Percentiles rank a stretch among this genome's conserved stretches.
Conservation (phyloP, 2,113 vertebrate species). For the Diadophis punctatus region DNA sequence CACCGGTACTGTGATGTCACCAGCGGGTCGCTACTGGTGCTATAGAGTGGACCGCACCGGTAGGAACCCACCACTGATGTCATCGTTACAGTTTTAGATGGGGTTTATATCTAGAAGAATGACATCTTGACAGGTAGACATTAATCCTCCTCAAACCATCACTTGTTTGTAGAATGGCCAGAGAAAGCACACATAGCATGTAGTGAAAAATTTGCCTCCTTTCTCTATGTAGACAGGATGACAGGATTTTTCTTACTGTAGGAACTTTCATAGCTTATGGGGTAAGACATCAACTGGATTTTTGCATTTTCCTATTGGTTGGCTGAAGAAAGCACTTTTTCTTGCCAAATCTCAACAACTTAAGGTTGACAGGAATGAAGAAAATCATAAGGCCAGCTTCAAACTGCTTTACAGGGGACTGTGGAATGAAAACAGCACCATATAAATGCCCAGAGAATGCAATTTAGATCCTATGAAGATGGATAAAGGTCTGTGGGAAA, state of each 20-base stretch:
- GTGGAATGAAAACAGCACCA: not conserved
- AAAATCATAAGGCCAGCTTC: not conserved
- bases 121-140: not conserved
- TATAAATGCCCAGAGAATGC: not conserved
- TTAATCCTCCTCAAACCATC: not conserved
- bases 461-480: not conserved
- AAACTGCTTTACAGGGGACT: not conserved
- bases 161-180: not conserved
- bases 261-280: not conserved
- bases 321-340: not conserved
- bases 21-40: too few species aligned
- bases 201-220: not conserved
- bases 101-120: not conserved
- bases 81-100: not conserved
- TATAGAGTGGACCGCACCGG: too few species aligned
- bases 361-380: not conserved
- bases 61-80: too few species aligned
- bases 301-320: not conserved
- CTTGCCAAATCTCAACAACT: not conserved
- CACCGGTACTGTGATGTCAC: too few species aligned
- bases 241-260: not conserved
- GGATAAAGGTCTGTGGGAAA: not conserved
- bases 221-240: not conserved
- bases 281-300: not conserved
- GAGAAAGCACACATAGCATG: not conserved